Evolutionary conservation across 2,888 invertebrate genomes (phyloP).

Genomic region (Herminia tarsipennalis): DNA sequence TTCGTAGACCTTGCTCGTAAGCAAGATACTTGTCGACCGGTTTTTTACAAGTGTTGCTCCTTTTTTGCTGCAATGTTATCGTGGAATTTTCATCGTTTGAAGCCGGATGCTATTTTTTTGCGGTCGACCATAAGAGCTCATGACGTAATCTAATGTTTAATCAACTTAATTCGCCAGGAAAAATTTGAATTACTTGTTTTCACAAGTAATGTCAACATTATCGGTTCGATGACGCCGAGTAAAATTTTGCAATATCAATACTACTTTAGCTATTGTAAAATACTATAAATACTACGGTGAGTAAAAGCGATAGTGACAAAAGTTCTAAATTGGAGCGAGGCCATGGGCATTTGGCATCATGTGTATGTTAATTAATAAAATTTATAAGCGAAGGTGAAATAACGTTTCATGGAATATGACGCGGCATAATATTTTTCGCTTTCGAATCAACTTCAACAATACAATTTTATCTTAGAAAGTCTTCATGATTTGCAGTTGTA

Average conservation of each 20-base stretch:
- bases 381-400: constrained; percentile 7
- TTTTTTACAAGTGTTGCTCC: constrained; percentile 48
- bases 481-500: too few species aligned
- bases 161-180: constrained; percentile 47
- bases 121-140: constrained; percentile 51
- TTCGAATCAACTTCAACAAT: constrained; percentile 28
- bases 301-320: constrained; percentile 26
- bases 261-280: too few species aligned
- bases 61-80: constrained; percentile 60
- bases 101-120: constrained; percentile 78
- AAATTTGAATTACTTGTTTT: constrained; percentile 31
- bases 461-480: too few species aligned
- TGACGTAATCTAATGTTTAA: constrained; percentile 71
- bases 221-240: too few species aligned
- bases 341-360: constrained; percentile 29
- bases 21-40: constrained; percentile 47
- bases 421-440: constrained; percentile 10
- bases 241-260: too few species aligned
- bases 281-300: constrained; percentile 10
- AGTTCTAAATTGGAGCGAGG: constrained; percentile 51
- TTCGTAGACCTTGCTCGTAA: constrained; percentile 60
- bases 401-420: constrained; percentile 12
- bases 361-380: too few species aligned
- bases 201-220: constrained; percentile 23
- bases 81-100: constrained; percentile 56